Base-by-base conservation (phyloP, 2,113 vertebrate species). In the Calyptomena viridis region DNA sequence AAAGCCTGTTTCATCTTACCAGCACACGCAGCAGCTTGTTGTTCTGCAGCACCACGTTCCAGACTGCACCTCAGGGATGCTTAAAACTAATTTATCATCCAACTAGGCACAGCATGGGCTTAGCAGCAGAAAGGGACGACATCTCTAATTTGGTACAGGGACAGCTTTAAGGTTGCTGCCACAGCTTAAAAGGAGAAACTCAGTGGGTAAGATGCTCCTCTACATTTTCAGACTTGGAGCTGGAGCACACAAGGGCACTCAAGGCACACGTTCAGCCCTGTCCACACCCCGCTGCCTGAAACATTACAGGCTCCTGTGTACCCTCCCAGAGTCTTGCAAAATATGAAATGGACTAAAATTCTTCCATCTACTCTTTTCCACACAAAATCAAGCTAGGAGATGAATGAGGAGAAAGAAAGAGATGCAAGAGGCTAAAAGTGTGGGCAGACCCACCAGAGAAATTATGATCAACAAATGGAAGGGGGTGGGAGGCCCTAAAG, bases 1-100 rank as follows among this genome's bases (percentile, higher is more conserved):
- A 78, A n/a, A 67, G 47, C 30, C 67, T 30, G 37, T n/a, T 40
- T 71, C 35, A 14, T 13, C 30, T 16, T 21, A 27, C 25, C 52
- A 23, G 77, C 12, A 20, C 64, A 53, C 2, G 1, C 4, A 2
- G 46, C 60, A 79, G 58, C 87, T 85, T 20, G 5, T 33, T 69
- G 50, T 66, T 66, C 73, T n/a, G 53, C 49, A 8, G 62, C 1
- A 1, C 35, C 69, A 44, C 2, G 0, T 35, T 66, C 66, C 66
- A 47, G 37, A 11, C 8, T 2, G 69, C 40, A 56, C 78, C 39
- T 72, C 13, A 0, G 66, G 90, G 81, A 76, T 52, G 74, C 87
- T 82, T 67, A 28, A 75, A 95, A 78, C 87, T 85, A 52, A 95
- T 93, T 94, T 91, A 94, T 85, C 74, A 84, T 50, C 69, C 90